These are phyloP conservation scores for Antedon mediterranea DNA, from an alignment of 53 echinoderm and acorn worm species.

Conservation along the genomic window DNA sequence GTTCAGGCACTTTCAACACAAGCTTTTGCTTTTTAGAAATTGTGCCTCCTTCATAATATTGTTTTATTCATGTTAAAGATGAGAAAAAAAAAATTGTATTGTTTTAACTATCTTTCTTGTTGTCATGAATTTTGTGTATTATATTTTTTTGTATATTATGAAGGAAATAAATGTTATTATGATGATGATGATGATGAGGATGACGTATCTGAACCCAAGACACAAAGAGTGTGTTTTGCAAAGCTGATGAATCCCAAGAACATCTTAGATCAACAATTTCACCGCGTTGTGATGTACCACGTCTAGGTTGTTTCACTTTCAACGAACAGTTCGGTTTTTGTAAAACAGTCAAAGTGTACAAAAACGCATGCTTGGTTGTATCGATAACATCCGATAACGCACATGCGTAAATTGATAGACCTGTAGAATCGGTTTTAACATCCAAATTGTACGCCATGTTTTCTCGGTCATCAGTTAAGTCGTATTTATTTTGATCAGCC, in stretches of 20 bases:
- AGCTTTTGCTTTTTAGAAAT: too few relatives aligned
- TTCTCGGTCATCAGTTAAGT: background rate
- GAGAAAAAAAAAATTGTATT: too few relatives aligned
- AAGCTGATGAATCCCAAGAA: background rate
- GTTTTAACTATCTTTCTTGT: too few relatives aligned
- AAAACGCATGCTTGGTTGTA: background rate
- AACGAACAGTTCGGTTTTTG: background rate
- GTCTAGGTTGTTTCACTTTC: background rate
- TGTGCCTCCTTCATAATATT: too few relatives aligned
- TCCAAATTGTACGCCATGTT: background rate
- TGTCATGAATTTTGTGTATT: too few relatives aligned
- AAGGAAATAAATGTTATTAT: too few relatives aligned
- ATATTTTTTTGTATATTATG: too few relatives aligned
- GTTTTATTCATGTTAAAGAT: too few relatives aligned
- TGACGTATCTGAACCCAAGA: background rate
- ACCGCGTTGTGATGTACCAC: background rate
- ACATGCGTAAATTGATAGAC: background rate
- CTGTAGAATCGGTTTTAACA: background rate
- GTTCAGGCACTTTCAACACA: too few relatives aligned
- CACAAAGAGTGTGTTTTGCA: background rate
- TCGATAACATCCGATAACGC: background rate
- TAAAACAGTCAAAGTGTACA: background rate
- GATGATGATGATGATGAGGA: too few relatives aligned
- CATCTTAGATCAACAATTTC: background rate
- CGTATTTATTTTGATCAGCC: background rate